A percentile compares a stretch with the other conserved stretches of the same genome.
Conservation (phyloP, 2,113 vertebrate genomes). For the Turdus rufiventris region DNA sequence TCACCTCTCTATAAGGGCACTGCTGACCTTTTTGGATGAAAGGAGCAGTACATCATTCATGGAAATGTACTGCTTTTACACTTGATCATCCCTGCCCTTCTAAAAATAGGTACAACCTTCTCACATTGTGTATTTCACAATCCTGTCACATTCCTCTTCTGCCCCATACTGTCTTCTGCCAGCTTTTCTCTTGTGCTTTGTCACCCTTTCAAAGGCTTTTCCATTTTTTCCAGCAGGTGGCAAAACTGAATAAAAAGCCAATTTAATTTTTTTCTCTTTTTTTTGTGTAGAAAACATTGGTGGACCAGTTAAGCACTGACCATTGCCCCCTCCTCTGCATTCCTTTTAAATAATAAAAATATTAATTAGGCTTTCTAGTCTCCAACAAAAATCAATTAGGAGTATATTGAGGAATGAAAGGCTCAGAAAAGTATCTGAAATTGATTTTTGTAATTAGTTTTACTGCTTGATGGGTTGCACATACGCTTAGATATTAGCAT, state of each 20-base stretch:
- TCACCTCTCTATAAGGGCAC: neutral
- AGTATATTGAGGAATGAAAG: slow-evolving; percentile 53
- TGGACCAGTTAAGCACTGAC: slow-evolving; percentile 8
- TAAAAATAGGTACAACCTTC: slow-evolving; percentile 53
- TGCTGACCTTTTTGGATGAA: slow-evolving; percentile 44
- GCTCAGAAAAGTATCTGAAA: slow-evolving; percentile 56
- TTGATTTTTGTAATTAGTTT: slow-evolving; percentile 66
- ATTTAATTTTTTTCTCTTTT: neutral
- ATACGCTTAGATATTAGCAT: neutral
- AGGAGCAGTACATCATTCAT: slow-evolving; percentile 12
- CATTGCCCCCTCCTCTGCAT: neutral
- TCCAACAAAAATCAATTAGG: slow-evolving; percentile 57
- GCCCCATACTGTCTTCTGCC: slow-evolving; percentile 10
- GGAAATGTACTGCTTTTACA: slow-evolving; percentile 24
- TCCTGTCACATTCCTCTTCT: slow-evolving; percentile 35
- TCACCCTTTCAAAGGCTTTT: slow-evolving; percentile 46
- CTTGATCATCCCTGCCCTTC: slow-evolving; percentile 21
- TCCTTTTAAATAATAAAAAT: slow-evolving; percentile 49
- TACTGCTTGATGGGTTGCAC: slow-evolving; percentile 49
- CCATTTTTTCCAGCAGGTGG: slow-evolving; percentile 26
- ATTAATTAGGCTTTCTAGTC: slow-evolving; percentile 51
- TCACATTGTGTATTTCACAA: slow-evolving; percentile 39
- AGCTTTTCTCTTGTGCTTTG: slow-evolving; percentile 53
- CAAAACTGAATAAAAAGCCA: slow-evolving; percentile 50
- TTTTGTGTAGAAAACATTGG: neutral